phyloP scores from a whole-genome alignment of 2,113 vertebrate genomes.

The Prolemur simus region DNA sequence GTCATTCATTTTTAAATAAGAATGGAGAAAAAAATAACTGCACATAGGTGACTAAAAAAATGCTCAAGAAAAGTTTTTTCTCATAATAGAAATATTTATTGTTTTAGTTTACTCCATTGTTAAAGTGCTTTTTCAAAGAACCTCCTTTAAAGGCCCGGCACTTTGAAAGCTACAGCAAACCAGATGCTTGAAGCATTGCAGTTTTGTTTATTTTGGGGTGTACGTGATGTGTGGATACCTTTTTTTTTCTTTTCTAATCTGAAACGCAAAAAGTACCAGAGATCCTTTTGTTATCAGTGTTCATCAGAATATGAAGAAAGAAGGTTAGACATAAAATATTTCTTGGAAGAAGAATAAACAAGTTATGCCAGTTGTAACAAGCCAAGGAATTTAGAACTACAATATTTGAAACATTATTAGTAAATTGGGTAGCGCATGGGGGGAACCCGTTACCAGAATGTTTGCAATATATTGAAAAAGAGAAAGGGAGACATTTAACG shows the following conservation, averaged over 20 bases:
- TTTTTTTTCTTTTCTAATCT: conserved; percentile 33
- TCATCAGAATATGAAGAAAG: conserved; percentile 59
- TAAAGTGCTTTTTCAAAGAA: neutral
- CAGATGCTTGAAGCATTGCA: neutral
- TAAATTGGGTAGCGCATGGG: neutral
- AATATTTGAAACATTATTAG: conserved; percentile 58
- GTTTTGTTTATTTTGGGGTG: conserved; percentile 43
- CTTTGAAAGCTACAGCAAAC: conserved; percentile 22
- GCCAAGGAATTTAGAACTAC: conserved; percentile 54
- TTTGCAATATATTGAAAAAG: neutral
- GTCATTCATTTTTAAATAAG: conserved; percentile 6
- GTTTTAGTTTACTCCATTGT: neutral
- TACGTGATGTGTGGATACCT: neutral
- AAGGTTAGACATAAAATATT: conserved; percentile 60
- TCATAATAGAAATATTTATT: conserved; percentile 1
- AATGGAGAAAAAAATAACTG: neutral
- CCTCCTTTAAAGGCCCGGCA: neutral
- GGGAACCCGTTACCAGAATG: conserved; percentile 25
- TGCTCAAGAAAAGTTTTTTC: neutral
- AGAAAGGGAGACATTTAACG: neutral
- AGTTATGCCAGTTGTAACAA: conserved; percentile 59
- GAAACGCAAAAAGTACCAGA: conserved; percentile 56
- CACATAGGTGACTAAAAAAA: neutral
- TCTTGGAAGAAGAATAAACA: conserved; percentile 72
- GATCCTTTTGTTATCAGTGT: conserved; percentile 61